Conservation (phyloP, 2,888 invertebrate species). For the Epicampocera succincta region DNA sequence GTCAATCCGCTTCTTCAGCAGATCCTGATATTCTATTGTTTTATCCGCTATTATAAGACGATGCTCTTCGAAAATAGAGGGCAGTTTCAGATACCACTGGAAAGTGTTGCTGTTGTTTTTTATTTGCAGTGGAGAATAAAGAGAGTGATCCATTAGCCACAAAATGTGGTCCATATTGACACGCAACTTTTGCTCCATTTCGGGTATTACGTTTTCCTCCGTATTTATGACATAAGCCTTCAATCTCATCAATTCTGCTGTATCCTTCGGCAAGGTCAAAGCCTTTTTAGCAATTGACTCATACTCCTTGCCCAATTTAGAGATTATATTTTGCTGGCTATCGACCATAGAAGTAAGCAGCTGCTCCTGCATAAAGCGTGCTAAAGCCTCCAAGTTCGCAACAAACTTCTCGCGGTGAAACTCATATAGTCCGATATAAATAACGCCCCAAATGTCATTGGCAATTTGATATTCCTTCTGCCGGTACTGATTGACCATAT, state of each 20-base stretch:
- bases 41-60: constrained; percentile 90
- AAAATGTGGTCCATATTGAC: constrained; percentile 87
- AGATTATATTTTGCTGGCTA: constrained; percentile 90
- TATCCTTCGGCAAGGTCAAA: constrained; percentile 90
- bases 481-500: constrained; percentile 85
- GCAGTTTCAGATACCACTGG: constrained; percentile 92
- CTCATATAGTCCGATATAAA: constrained; percentile 92
- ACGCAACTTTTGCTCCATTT: constrained; percentile 89
- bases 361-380: constrained; percentile 86
- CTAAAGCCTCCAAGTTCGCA: constrained; percentile 86
- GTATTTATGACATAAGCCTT: constrained; percentile 89
- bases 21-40: constrained; percentile 92
- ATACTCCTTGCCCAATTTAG: constrained; percentile 92
- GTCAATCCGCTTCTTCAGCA: constrained; percentile 89
- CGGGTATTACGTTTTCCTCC: constrained; percentile 86
- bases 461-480: constrained; percentile 85
- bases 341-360: constrained; percentile 88
- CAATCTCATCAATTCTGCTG: constrained; percentile 92
- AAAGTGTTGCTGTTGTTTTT: constrained; percentile 94
- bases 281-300: constrained; percentile 89
- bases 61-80: constrained; percentile 91
- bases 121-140: constrained; percentile 91
- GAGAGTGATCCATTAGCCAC: constrained; percentile 91
- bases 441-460: constrained; percentile 83
- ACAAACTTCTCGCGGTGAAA: constrained; percentile 92